Evolutionary conservation across 1,140 invertebrate species (phyloP), one percentile per base, ranked within the genome.

Genomic region (Galendromus occidentalis): DNA sequence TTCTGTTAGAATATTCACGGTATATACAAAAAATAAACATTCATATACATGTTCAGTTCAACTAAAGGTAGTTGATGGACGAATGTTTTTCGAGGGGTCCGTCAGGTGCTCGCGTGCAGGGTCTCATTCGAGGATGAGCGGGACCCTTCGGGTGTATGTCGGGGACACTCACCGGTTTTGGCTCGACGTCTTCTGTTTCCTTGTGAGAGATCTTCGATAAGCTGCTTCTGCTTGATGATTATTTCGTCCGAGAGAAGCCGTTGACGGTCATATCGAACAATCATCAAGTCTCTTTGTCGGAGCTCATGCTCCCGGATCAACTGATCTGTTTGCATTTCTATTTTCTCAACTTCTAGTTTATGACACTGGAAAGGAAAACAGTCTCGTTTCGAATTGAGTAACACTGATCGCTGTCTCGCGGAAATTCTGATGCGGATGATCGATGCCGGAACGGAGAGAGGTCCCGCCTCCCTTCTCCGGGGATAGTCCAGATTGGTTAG

Each of bases 261-360:
- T 73, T 92, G 88, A 25, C 88, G 77, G 71, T 89, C 85, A 51
- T 87, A 86, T n/a, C 87, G 78, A 55, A 89, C 78, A 65, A 93
- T 80, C 69, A 89, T 80, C 29, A 90, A 78, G 71, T 92, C 89
- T 65, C 88, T 79, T 65, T 88, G 79, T 44, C 87, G 79, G 17
- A 93, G 79, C 74, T 92, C 88, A 68, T 89, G 87, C 70, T 89
- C 85, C 33, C 87, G 81, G 5, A 88, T 82, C 33, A 91, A 76
- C 65, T 86, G 80, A 71, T 88, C 86, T 7, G 88, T 88, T 75
- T 92, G 87, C 67, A 91, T 78, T 70, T 90, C 88, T 74, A 89
- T 83, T 76, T 91, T 93, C 73, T 91, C 86, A 0, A 90, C 88
- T 77, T 94, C 89, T 30, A 93, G 76, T 76, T 92, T 87, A 73